Percentiles rank a stretch among this genome's conserved stretches.
Evolutionary conservation across 2,113 vertebrate species (phyloP).

Genomic region (Heterocephalus glaber): DNA sequence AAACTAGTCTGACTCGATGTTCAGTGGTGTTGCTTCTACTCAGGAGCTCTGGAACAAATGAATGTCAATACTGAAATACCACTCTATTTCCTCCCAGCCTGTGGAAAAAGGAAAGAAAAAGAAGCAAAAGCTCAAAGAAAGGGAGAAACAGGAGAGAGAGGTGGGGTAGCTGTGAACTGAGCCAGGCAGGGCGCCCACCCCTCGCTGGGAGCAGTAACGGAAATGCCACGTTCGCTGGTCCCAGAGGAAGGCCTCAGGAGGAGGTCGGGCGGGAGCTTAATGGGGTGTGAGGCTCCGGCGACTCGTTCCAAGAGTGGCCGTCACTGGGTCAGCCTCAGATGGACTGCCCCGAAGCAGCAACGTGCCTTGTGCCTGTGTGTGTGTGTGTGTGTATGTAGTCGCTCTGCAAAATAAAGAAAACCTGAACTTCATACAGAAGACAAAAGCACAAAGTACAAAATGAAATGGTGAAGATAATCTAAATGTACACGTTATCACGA

Average conservation of each 20-base stretch:
- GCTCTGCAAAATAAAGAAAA: neutral
- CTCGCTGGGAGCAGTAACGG: fast-evolving
- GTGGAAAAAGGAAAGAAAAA: neutral
- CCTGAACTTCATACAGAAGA: neutral
- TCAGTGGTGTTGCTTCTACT: neutral
- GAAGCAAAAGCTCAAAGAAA: neutral
- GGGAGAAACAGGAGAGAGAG: neutral
- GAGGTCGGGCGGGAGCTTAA: neutral
- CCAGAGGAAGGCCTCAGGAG: neutral
- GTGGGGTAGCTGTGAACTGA: fast-evolving
- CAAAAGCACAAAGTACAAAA: neutral
- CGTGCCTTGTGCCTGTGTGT: neutral
- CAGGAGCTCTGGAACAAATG: neutral
- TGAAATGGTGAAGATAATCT: neutral
- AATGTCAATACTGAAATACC: neutral
- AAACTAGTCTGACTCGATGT: neutral
- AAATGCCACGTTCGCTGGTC: neutral
- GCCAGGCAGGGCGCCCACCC: neutral
- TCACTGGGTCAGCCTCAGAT: neutral
- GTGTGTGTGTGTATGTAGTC: too few relatives aligned
- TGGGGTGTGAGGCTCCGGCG: too few relatives aligned
- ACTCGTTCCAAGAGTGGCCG: too few relatives aligned
- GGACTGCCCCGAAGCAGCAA: neutral
- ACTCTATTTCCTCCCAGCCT: neutral
- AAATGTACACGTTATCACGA: neutral